Evolutionary conservation across 2,113 vertebrate genomes (phyloP).

Genomic region (Paracanthobrama guichenoti): DNA sequence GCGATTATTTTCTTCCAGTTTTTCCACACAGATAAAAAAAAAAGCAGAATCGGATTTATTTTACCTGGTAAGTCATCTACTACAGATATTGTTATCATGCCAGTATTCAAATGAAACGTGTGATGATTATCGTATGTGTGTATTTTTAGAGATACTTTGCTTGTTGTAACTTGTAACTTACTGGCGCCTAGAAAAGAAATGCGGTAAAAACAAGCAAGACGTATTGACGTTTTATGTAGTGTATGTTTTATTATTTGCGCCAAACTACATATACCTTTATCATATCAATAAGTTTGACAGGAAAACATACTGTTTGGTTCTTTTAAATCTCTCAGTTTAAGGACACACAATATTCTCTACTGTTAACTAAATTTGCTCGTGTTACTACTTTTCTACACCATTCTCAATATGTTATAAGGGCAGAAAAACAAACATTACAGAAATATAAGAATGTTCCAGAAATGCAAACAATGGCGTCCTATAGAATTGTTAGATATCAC

Average conservation of each 20-base stretch:
- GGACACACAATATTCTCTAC: not conserved
- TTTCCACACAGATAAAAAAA: not conserved
- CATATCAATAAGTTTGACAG: not conserved
- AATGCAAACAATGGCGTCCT: not conserved
- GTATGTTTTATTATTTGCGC: not conserved
- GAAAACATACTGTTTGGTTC: not conserved
- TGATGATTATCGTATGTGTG: not conserved
- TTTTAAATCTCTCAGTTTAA: not conserved
- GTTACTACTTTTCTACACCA: not conserved
- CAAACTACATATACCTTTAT: not conserved
- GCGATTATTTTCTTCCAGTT: not conserved
- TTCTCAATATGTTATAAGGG: not conserved
- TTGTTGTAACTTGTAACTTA: not conserved
- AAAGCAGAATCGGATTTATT: not conserved
- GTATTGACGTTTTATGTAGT: not conserved
- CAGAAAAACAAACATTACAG: not conserved
- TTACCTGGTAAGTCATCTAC: not conserved
- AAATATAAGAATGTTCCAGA: not conserved
- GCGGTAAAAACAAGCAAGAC: not conserved
- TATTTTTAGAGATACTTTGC: not conserved
- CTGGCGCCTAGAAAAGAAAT: constrained; percentile 2
- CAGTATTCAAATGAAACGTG: not conserved
- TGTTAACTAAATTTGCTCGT: not conserved
- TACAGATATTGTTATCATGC: not conserved
- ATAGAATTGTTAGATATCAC: not conserved